phyloP scores from a whole-genome alignment of 2,113 vertebrate species.

The Mastomys natalensis region DNA sequence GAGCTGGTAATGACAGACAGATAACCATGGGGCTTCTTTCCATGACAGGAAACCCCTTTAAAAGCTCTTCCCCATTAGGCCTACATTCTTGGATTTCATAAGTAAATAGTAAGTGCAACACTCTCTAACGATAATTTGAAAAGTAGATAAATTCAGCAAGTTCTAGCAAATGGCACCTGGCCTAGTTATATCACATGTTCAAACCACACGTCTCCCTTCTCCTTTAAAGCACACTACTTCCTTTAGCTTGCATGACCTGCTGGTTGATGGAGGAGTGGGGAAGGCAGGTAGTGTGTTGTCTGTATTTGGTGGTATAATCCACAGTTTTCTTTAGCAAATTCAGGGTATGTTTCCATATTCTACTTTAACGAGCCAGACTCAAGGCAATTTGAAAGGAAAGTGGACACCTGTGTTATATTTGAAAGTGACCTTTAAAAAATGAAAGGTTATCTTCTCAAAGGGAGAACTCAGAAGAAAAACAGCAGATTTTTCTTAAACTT shows the following conservation, averaged over 20 bases:
- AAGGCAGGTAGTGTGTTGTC: not conserved
- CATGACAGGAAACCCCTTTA: not conserved
- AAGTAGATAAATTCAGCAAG: slow-evolving; percentile 25
- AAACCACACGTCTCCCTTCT: not conserved
- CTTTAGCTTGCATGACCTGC: not conserved
- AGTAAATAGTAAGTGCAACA: not conserved
- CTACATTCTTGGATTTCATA: not conserved
- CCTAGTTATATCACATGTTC: not conserved
- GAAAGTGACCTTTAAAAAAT: slow-evolving; percentile 11
- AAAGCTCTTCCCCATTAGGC: not conserved
- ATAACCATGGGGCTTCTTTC: not conserved
- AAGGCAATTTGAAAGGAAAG: slow-evolving; percentile 25
- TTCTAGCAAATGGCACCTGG: not conserved
- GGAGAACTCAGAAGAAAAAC: not conserved
- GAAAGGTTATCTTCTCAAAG: not conserved
- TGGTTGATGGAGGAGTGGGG: not conserved
- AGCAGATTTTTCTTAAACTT: slow-evolving; percentile 4
- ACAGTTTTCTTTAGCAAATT: slow-evolving; percentile 25
- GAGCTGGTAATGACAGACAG: not conserved
- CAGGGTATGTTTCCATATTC: not conserved
- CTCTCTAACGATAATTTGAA: slow-evolving; percentile 19
- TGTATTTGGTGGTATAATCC: not conserved
- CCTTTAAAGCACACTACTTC: not conserved
- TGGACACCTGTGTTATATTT: not conserved
- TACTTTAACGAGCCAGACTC: not conserved